Base-by-base conservation (phyloP, 2,888 invertebrate species). In the Autographa pulchrina region DNA sequence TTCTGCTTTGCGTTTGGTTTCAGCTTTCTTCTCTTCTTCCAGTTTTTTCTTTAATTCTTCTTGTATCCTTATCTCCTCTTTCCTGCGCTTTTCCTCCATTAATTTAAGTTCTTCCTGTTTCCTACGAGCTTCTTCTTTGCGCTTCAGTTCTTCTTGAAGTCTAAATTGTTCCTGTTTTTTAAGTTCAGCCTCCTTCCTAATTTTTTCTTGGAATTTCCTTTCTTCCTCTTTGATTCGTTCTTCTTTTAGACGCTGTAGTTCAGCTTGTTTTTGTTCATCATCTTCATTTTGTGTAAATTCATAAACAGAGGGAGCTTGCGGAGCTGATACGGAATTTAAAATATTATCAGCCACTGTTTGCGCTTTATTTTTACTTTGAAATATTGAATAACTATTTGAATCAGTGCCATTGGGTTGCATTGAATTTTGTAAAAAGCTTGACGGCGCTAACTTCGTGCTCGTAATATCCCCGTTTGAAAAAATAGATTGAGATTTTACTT, bases 361-460 rank as follows among this genome's bases (percentile, higher is more conserved):
- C 41, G 88, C 88, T 84, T 92, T 93, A 81, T 93, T 94, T 88
- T 94, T 95, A 68, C 84, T 92, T 83, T 91, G 90, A 78, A 94
- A 94, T 86, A 94, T 92, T 41, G 91, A 89, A 81, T 91, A 93
- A 65, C 71, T 68, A 75, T 91, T 91, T n/a, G 77, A 66, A 48
- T 90, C 90, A 7, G 87, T 58, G 13, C 83, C 88, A 74, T 89
- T 91, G 13, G 83, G 78, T 56, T 56, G 54, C 11, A 25, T 4
- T 14, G 86, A 85, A 16, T 83, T 93, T 88, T 95, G 95, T 72
- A 95, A 96, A 70, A 95, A 86, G 72, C 86, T 93, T 13, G 92
- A 90, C 11, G 95, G 94, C 11, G 94, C 93, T 60, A 92, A 69
- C 48, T 86, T 87, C 59, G 71, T 81, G 48, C 85, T 72, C 58